phyloP scores from a whole-genome alignment of 2,888 invertebrate genomes.

The Lymantria dispar region DNA sequence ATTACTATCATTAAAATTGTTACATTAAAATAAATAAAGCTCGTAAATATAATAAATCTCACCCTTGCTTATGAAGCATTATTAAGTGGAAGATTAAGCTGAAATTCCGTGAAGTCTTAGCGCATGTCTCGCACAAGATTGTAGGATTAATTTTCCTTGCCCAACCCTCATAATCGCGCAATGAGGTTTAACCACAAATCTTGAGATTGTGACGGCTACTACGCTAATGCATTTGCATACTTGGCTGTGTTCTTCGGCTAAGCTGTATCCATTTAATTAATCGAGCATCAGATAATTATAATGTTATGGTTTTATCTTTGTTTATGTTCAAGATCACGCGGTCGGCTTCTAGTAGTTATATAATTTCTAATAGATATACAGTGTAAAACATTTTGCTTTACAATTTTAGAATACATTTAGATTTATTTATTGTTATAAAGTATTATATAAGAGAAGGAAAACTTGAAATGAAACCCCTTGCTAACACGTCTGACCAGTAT shows the following conservation, averaged over 20 bases:
- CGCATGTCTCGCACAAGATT: background rate
- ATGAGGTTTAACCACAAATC: constrained; percentile 58
- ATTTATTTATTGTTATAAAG: too few species aligned
- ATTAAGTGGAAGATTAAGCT: background rate
- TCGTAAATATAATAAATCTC: too few species aligned
- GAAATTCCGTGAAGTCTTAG: background rate
- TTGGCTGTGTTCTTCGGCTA: constrained; percentile 5
- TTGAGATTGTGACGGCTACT: constrained; percentile 48
- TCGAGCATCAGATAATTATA: background rate
- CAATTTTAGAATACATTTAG: too few species aligned
- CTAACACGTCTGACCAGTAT: too few species aligned
- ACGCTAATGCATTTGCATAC: constrained; percentile 29
- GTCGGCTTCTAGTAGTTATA: too few species aligned
- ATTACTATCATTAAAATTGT: too few species aligned
- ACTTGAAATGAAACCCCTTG: too few species aligned
- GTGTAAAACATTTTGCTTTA: too few species aligned
- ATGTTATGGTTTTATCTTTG: background rate
- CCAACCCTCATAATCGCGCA: constrained; percentile 58
- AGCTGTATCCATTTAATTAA: constrained; percentile 3
- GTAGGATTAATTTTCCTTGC: constrained; percentile 7
- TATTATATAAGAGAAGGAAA: too few species aligned
- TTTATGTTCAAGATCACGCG: background rate
- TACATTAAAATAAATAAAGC: too few species aligned
- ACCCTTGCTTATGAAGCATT: too few species aligned
- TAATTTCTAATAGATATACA: too few species aligned